A percentile compares a stretch with the other conserved stretches of the same genome.
Evolutionary conservation across 2,113 vertebrate genomes (phyloP).

Genomic region (Pelecanus crispus): DNA sequence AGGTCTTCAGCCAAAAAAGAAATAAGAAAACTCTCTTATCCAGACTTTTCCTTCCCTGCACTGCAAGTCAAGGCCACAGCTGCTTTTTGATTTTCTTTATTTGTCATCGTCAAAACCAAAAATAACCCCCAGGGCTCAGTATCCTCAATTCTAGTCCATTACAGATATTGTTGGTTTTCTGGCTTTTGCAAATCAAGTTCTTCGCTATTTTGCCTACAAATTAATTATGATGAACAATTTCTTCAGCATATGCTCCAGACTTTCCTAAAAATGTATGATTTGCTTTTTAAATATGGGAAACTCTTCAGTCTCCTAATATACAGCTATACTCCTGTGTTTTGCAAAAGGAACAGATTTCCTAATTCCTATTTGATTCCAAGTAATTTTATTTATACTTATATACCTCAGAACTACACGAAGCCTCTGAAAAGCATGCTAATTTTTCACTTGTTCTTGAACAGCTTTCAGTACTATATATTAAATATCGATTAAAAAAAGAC

Average conservation of each 20-base stretch:
- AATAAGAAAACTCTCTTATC: neutral
- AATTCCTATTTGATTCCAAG: neutral
- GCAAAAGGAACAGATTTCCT: neutral
- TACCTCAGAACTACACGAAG: neutral
- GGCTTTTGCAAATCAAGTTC: neutral
- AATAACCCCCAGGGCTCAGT: neutral
- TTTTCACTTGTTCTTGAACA: neutral
- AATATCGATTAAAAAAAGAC: neutral
- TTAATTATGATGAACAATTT: neutral
- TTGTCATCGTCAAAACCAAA: slow-evolving; percentile 6
- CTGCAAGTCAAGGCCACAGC: neutral
- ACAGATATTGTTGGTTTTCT: neutral
- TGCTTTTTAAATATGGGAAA: neutral
- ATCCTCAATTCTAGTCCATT: neutral
- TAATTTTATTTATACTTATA: neutral
- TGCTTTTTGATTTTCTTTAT: slow-evolving; percentile 3
- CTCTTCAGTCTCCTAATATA: neutral
- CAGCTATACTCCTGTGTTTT: neutral
- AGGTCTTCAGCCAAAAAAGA: neutral
- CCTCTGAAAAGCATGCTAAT: neutral
- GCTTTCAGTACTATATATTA: neutral
- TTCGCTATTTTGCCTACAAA: neutral
- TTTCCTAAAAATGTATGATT: neutral
- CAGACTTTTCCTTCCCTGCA: neutral
- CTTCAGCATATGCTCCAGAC: neutral